phyloP scores from a whole-genome alignment of 1,140 invertebrate genomes.

The Papilio xuthus region DNA sequence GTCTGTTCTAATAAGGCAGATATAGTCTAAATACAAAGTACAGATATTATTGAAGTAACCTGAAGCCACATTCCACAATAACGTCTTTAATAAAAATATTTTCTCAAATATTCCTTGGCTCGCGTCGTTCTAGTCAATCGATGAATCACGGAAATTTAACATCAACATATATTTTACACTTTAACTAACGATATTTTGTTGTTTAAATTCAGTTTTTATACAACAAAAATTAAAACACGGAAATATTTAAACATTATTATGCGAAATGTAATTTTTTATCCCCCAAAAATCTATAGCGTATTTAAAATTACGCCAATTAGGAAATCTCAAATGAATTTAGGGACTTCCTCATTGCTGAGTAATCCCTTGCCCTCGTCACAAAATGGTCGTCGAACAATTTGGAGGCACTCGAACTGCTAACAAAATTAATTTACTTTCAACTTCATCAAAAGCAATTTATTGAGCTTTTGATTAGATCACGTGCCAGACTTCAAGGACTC shows the following conservation, averaged over 20 bases:
- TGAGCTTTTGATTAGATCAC: not conserved
- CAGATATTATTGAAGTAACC: not conserved
- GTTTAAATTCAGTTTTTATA: not conserved
- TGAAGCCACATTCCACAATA: not conserved
- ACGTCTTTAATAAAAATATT: conserved; percentile 2
- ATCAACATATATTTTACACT: not conserved
- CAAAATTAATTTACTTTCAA: conserved; percentile 14
- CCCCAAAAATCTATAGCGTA: not conserved
- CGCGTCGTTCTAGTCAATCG: conserved; percentile 1
- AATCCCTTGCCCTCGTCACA: not conserved
- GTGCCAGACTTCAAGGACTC: not conserved
- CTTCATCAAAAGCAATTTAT: conserved; percentile 9
- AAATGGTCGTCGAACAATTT: not conserved
- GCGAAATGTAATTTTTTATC: not conserved
- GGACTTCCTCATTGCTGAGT: conserved; percentile 11
- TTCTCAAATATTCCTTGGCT: not conserved
- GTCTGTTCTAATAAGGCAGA: not conserved
- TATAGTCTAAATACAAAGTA: not conserved
- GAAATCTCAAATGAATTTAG: conserved; percentile 2
- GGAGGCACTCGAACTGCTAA: not conserved
- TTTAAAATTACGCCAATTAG: conserved; percentile 15
- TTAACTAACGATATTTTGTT: not conserved
- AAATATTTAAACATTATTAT: not conserved
- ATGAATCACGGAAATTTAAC: not conserved
- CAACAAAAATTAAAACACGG: too few species aligned